Conservation (phyloP, 2,113 vertebrate genomes). For the Clarias macrocephalus region DNA sequence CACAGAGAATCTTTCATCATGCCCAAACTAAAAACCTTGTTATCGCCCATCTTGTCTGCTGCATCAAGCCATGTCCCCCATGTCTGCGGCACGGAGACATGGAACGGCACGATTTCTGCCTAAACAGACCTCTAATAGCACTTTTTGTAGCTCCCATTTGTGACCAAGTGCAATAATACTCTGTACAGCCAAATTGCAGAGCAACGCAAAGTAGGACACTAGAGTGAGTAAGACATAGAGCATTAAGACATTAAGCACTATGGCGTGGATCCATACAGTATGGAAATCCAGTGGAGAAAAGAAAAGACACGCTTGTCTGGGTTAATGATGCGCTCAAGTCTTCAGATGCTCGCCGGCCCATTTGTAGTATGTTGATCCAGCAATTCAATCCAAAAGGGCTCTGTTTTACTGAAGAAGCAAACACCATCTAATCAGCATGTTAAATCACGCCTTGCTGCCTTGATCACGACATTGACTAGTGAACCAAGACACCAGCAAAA, state of each 20-base stretch:
- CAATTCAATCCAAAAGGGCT: background rate
- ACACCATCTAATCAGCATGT: background rate
- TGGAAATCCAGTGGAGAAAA: background rate
- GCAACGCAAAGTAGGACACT: background rate
- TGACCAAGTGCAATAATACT: background rate
- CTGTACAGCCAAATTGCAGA: background rate
- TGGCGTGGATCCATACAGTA: background rate
- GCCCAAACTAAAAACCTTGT: background rate
- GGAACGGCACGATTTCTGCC: too few relatives aligned
- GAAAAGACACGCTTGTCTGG: background rate
- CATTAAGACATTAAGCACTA: background rate
- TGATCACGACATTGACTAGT: background rate
- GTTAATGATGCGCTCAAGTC: background rate
- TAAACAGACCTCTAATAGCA: background rate
- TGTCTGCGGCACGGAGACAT: background rate
- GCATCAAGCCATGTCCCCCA: too few relatives aligned
- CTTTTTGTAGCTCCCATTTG: background rate
- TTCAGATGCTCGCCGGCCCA: background rate
- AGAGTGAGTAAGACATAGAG: background rate
- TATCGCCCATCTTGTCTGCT: background rate
- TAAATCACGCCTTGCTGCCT: background rate
- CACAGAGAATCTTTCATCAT: background rate
- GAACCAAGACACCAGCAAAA: constrained; percentile 6
- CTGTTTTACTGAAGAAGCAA: background rate
- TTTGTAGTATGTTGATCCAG: background rate